Evolutionary conservation across 2,888 invertebrate genomes (phyloP), one percentile per base, ranked within the genome.

Genomic region (Sarcophaga caerulescens): DNA sequence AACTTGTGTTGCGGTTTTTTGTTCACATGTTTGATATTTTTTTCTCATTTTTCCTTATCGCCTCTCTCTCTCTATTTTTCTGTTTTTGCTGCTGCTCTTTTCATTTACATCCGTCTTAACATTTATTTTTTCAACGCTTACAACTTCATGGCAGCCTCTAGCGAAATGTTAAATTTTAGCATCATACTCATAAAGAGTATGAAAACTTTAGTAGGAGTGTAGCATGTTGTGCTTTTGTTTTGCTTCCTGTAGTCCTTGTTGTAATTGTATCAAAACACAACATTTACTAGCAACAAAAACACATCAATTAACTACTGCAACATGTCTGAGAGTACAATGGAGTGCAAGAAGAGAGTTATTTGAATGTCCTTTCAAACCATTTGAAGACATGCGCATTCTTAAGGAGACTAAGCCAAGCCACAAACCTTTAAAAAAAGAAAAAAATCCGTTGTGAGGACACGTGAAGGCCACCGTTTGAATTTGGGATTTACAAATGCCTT

Each of bases 221-320:
- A 19, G 52, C 69, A 47, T 60, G 68, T 62, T 68, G 52, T 47
- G 12, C 63, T 21, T n/a, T n/a, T 45, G 23, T 35, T 35, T 35
- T 35, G 8, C 10, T 0, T 35, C 35, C 10, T 35, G 35, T 10
- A 35, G 35, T 35, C 35, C 21, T 44, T 52, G 19, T 45, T 59
- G 23, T 73, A 73, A 68, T 65, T 76, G 12, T 60, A 47, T 60
- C 65, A 82, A 80, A 84, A 84, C 79, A 79, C 73, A 81, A 84
- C 84, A 60, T 84, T 63, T 65, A 68, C 6, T 12, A 66, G n/a
- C 35, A 75, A 76, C 76, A 47, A 21, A 76, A 84, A 71, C 76
- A 71, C 84, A 77, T 70, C 80, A 70, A 81, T 21, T 71, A 71
- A 21, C 66, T 47, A 25, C 12, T 69, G 59, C 69, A 76, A 59